Evolutionary conservation across 2,888 invertebrate genomes (phyloP), one percentile per base, ranked within the genome.

Genomic region (Melinopterus prodromus): DNA sequence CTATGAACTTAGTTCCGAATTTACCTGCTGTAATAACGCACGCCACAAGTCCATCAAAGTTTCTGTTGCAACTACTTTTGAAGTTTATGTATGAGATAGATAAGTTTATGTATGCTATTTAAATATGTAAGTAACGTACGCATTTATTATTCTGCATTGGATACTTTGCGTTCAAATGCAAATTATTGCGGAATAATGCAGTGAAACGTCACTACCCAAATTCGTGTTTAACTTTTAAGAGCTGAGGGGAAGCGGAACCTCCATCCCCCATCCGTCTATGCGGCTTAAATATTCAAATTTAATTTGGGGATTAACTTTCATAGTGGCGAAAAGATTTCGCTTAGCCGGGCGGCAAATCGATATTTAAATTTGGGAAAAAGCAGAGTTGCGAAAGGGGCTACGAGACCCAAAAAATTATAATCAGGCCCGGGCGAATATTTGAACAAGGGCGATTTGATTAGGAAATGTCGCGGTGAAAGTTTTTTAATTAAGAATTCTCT

Each of bases 281-380:
- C n/a, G 26, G n/a, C 36, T 74, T 74, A 74, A 74, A 74, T 74
- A 74, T 74, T 74, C 74, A 74, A 74, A 74, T 74, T 74, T 74
- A 74, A 74, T 74, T 74, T 74, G n/a, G 36, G 74, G 74, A 74
- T 74, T 74, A 74, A 74, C 36, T 74, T 74, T 74, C 74, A 74
- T 74, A 36, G 74, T 74, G 74, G 35, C 35, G n/a, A 37, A 74
- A 37, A 74, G 53, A 74, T 74, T 74, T 74, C 74, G 74, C 35
- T 74, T 74, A 74, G 53, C 53, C 53, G 53, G 53, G 53, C 53
- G 53, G 53, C 53, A 53, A 53, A 53, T 53, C 53, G 53, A 53
- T 53, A 53, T 53, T 53, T 53, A 53, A 53, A 53, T 53, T 53
- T 53, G 53, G 53, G 53, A 53, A 53, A 53, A 53, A 53, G 53